Conservation (phyloP, 2,797 vertebrate species). For the Mormyrus hasselquistii region DNA sequence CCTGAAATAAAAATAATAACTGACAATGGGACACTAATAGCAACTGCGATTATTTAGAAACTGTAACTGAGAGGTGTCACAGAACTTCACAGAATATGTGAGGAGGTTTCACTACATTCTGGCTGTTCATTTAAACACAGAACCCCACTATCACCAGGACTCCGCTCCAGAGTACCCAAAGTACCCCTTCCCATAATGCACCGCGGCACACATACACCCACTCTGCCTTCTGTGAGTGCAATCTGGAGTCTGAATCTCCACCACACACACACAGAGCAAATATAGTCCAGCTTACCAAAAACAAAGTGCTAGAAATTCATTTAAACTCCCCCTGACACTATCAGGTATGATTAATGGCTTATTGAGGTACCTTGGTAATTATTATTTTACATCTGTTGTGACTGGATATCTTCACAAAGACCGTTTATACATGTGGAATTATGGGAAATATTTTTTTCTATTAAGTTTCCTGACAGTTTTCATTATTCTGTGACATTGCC, state of each 20-base stretch:
- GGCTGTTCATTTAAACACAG: not conserved
- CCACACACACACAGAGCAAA: not conserved
- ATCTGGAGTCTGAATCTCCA: not conserved
- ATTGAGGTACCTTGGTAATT: not conserved
- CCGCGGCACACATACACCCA: not conserved
- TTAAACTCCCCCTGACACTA: not conserved
- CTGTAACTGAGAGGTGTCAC: not conserved
- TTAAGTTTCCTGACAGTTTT: not conserved
- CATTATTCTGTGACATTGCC: not conserved
- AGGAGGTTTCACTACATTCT: not conserved
- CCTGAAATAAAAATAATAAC: not conserved
- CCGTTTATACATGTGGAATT: not conserved
- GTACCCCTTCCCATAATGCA: not conserved
- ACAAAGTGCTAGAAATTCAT: not conserved
- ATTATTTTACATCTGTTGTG: not conserved
- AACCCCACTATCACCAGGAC: not conserved
- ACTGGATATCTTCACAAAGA: not conserved
- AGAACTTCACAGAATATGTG: not conserved
- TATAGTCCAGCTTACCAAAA: not conserved
- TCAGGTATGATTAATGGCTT: slow-evolving; percentile 14
- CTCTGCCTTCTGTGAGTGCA: not conserved
- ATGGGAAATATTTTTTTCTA: not conserved
- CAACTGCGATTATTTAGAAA: not conserved
- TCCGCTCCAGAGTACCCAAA: not conserved
- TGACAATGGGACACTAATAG: not conserved